A percentile compares a stretch with the other conserved stretches of the same genome.
Evolutionary conservation across 2,113 vertebrate species (phyloP).

Genomic region (Carollia perspicillata): DNA sequence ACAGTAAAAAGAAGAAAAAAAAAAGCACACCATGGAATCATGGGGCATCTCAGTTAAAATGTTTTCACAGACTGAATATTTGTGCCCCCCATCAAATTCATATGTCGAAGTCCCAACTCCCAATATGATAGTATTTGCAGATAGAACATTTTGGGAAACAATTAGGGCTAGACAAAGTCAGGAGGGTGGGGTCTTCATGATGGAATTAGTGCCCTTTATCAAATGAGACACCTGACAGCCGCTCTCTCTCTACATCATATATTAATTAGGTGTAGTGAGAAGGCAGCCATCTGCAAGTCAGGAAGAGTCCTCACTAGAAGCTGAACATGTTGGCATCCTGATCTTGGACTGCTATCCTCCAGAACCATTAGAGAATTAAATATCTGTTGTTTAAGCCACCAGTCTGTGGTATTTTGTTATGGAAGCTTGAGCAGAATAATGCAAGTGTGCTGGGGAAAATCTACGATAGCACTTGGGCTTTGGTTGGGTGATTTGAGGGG

Average conservation of each 20-base stretch:
- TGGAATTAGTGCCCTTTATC: background rate
- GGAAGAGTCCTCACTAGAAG: too few species aligned
- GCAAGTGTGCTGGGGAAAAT: too few species aligned
- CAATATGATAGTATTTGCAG: too few species aligned
- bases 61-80: background rate
- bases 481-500: too few species aligned
- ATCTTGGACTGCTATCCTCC: too few species aligned
- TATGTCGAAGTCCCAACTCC: background rate
- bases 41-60: background rate
- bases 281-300: background rate
- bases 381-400: too few species aligned
- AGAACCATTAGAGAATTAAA: too few species aligned
- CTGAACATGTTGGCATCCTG: too few species aligned
- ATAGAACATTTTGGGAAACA: background rate
- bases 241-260: too few species aligned
- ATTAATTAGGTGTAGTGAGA: background rate
- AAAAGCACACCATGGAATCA: background rate
- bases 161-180: background rate
- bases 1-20: background rate
- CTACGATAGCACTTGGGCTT: too few species aligned
- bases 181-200: background rate
- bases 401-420: too few species aligned
- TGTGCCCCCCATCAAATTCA: background rate
- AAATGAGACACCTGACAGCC: background rate
- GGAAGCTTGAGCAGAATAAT: too few species aligned